Evolutionary conservation across 2,888 invertebrate species (phyloP).

Genomic region (Clanis bilineata): DNA sequence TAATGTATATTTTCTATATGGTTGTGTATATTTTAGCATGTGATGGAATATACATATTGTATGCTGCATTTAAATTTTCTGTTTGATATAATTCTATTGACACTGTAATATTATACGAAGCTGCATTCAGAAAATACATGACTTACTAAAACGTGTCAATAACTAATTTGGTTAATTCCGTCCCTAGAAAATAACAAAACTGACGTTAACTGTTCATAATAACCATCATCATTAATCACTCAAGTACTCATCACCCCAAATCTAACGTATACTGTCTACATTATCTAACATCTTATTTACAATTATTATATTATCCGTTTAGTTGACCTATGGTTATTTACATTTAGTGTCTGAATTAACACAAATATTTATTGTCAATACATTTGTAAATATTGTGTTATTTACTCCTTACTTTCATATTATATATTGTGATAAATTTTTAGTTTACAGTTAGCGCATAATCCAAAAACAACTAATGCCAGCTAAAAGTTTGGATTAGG

Average conservation of each 20-base stretch:
- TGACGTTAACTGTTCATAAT: conserved; percentile 11
- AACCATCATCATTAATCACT: not conserved
- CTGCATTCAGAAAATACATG: not conserved
- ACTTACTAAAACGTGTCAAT: conserved; percentile 24
- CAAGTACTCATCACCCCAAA: not conserved
- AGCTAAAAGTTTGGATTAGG: conserved; percentile 79
- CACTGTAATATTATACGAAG: not conserved
- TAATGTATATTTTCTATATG: conserved; percentile 47
- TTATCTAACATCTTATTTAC: not conserved
- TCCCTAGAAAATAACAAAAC: conserved; percentile 51
- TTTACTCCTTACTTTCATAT: conserved; percentile 44
- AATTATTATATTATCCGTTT: not conserved
- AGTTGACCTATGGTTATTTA: not conserved
- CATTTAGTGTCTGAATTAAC: not conserved
- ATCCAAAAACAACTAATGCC: conserved; percentile 79
- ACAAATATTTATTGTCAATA: conserved; percentile 4
- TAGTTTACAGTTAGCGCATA: conserved; percentile 60
- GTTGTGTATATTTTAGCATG: conserved; percentile 61
- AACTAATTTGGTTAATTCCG: conserved; percentile 64
- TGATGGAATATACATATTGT: conserved; percentile 48
- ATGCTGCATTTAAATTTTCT: conserved; percentile 59
- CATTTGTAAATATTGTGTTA: conserved; percentile 38
- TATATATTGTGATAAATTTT: conserved; percentile 70
- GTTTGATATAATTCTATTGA: conserved; percentile 15
- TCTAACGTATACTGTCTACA: not conserved